A percentile compares a stretch with the other conserved stretches of the same genome.
Evolutionary conservation across 2,113 vertebrate species (phyloP).

Genomic region (Crotalus horridus): DNA sequence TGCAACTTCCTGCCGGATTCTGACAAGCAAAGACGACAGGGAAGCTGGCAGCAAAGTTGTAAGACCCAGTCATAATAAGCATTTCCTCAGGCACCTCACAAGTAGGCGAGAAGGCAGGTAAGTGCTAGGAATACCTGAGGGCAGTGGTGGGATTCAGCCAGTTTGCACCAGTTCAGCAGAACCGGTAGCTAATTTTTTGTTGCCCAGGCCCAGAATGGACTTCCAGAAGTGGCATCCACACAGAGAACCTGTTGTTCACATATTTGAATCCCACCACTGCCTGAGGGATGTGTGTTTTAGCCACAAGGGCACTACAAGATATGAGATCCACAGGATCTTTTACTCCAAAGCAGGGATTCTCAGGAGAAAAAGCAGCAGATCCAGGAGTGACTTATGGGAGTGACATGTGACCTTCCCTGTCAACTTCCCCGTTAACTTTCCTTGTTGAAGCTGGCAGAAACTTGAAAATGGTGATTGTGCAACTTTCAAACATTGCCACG

Average conservation of each 20-base stretch:
- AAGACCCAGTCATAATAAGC: not conserved
- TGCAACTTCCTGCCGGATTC: not conserved
- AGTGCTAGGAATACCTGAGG: not conserved
- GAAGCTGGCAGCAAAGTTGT: not conserved
- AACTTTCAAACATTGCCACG: not conserved
- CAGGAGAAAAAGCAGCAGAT: not conserved
- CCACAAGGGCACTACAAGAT: not conserved
- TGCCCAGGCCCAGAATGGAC: too few species aligned
- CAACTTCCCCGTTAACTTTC: not conserved
- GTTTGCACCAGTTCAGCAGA: too few species aligned
- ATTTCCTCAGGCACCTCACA: not conserved
- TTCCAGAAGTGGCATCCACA: too few species aligned
- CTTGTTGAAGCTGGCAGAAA: not conserved
- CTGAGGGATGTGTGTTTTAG: not conserved
- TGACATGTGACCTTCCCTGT: not conserved
- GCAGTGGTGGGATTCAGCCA: too few species aligned
- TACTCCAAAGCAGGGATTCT: not conserved
- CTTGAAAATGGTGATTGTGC: not conserved
- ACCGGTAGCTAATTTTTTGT: too few species aligned
- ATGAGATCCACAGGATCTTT: not conserved
- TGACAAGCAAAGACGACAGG: not conserved
- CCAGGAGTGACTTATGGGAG: not conserved
- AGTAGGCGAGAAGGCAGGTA: not conserved
- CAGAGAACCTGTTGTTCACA: too few species aligned
- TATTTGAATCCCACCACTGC: too few species aligned